Evolutionary conservation across 2,113 vertebrate genomes (phyloP).

Genomic region (pig (Sus scrofa)): T2T-Sscrofa CM000820.6:135524001-135524500

Average conservation of each 20-base stretch:
- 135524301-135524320: background rate
- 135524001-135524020: conserved; percentile 68
- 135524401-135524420: background rate
- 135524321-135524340: background rate
- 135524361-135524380: background rate
- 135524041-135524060: conserved; percentile 79
- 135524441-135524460: background rate
- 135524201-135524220: conserved; percentile 77
- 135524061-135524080: conserved; percentile 72
- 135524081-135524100: conserved; percentile 72
- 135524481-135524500: background rate
- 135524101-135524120: conserved; percentile 78
- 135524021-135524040: conserved; percentile 63
- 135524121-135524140: conserved; percentile 80
- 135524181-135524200: conserved; percentile 82
- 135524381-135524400: background rate
- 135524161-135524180: conserved; percentile 82
- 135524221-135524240: conserved; percentile 77
- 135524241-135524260: background rate
- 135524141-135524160: conserved; percentile 76
- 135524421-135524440: background rate
- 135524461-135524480: background rate
- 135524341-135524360: background rate
- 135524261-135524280: background rate
- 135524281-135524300: background rate